Conservation (phyloP, 2,113 vertebrate genomes). For the Tautogolabrus adspersus region DNA sequence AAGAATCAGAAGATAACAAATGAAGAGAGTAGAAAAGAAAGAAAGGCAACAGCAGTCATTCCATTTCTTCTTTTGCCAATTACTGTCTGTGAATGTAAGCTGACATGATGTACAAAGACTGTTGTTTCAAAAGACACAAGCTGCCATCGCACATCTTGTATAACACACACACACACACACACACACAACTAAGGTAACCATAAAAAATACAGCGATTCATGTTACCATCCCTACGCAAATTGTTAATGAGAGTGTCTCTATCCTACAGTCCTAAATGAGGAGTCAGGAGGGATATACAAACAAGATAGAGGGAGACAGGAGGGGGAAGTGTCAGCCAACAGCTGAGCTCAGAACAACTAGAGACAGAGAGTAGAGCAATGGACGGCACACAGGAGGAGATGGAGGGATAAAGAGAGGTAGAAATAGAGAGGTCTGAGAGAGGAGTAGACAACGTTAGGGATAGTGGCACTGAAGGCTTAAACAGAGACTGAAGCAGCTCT, state of each 20-base stretch:
- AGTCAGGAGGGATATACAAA: background rate
- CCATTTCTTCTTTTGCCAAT: conserved; percentile 16
- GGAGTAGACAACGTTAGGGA: conserved; percentile 12
- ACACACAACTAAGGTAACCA: background rate
- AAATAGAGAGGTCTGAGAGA: conserved; percentile 40
- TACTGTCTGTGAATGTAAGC: conserved; percentile 4
- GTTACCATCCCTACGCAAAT: background rate
- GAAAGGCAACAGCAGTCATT: conserved; percentile 1
- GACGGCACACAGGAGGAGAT: background rate
- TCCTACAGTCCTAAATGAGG: background rate
- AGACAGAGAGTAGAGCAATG: background rate
- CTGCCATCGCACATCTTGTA: background rate
- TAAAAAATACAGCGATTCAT: background rate
- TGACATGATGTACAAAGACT: background rate
- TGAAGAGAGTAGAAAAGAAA: background rate
- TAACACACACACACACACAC: background rate
- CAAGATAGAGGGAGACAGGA: background rate
- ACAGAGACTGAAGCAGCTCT: background rate
- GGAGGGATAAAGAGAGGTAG: conserved; percentile 19
- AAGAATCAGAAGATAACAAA: background rate
- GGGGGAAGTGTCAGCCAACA: conserved; percentile 11
- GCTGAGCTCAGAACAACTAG: conserved; percentile 41
- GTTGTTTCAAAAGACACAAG: conserved; percentile 15
- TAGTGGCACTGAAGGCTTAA: conserved; percentile 20
- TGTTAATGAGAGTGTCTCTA: conserved; percentile 2